These are phyloP conservation scores for Edolisoma coerulescens DNA, from an alignment of 2,113 vertebrate species.

Conservation along the genomic window DNA sequence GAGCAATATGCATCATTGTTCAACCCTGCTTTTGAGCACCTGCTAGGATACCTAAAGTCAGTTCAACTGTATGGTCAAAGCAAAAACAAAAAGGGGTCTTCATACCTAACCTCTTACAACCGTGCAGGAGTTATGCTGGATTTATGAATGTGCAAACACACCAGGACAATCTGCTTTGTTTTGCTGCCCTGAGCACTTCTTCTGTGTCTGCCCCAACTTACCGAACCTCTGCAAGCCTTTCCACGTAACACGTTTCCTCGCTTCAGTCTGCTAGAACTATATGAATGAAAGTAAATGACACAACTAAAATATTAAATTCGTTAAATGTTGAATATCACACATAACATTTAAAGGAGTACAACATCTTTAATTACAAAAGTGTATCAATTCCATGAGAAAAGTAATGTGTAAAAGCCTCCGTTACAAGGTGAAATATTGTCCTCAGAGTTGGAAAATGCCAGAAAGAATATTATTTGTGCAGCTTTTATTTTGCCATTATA, in stretches of 20 bases:
- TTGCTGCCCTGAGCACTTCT: neutral
- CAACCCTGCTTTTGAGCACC: neutral
- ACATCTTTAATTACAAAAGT: neutral
- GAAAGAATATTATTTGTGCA: neutral
- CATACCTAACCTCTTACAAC: neutral
- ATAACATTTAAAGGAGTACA: neutral
- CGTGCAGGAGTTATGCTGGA: neutral
- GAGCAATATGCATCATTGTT: neutral
- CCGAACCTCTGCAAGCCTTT: neutral
- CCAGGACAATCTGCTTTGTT: fast-evolving
- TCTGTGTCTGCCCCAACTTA: neutral
- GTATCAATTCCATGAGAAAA: neutral
- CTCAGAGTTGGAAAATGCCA: neutral
- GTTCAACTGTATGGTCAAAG: fast-evolving
- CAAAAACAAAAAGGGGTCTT: neutral
- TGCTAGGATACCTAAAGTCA: neutral
- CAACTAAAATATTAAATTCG: neutral
- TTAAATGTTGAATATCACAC: neutral
- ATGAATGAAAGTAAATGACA: neutral
- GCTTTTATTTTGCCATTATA: neutral
- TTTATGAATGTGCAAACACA: neutral
- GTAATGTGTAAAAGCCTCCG: neutral
- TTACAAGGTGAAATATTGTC: neutral
- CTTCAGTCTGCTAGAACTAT: neutral
- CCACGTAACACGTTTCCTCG: fast-evolving